Base-by-base conservation (phyloP, 1,140 invertebrate genomes). In the Drosophila parvula region DNA sequence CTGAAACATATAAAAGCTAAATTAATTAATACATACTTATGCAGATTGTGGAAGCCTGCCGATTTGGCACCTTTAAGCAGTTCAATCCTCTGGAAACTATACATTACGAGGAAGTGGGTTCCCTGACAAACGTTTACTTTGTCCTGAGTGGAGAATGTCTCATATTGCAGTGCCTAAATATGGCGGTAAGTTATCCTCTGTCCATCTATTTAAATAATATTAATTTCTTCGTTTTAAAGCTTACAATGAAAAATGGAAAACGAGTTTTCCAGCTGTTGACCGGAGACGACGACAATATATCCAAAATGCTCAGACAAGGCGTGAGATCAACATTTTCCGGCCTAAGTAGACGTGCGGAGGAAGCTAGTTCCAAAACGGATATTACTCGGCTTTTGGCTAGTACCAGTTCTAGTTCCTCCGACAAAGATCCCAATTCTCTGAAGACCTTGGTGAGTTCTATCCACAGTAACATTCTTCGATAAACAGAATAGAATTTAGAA, bases 81-180 rank as follows among this genome's bases (percentile, higher is more conserved):
- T 92, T 71, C 45, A 64, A 84, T 32, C 79, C 91, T 1, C 38
- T 90, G 45, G 81, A 92, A 27, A 90, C 78, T 40, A 92, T 92
- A 28, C 85, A 78, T 43, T 62, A 60, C 5, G 74, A 88, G 2
- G 90, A 92, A 34, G 78, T 70, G 34, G 91, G 90, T 30, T 68
- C 62, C 11, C 9, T 84, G 5, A 83, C 82, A 38, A 89, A 81
- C 51, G 91, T 92, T 1, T 76, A 90, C 40, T 92, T 92, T 53
- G 81, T 92, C 0, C 64, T 92, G 3, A 92, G 91, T 58, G 91
- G 91, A 9, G 79, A 92, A 51, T 92, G 91, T 28, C 69, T 82
- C 27, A 90, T 92, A 12, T 62, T 92, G 1, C 91, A 92, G 43
- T 91, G 82, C 38, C 64, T 92, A 0, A 79, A 84, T 43, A 61